Conservation (phyloP, 1,140 invertebrate species). For the Carposina sasakii region DNA sequence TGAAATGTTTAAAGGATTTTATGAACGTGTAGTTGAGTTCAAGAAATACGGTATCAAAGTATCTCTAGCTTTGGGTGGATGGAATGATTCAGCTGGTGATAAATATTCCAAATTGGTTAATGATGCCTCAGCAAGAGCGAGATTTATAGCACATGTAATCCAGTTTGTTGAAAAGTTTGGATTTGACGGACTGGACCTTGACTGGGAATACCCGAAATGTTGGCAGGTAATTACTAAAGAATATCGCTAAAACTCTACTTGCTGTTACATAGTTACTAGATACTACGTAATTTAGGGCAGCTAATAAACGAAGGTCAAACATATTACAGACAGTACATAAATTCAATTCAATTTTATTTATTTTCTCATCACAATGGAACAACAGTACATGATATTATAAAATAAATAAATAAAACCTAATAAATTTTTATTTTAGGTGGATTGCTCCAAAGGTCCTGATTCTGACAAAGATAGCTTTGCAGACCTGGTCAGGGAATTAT, state of each 20-base stretch:
- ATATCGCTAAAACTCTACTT: too few species aligned
- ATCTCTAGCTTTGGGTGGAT: slow-evolving; percentile 87
- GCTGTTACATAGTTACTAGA: too few species aligned
- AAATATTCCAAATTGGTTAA: slow-evolving; percentile 90
- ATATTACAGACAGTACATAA: too few species aligned
- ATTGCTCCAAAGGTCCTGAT: slow-evolving; percentile 86
- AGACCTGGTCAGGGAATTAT: slow-evolving; percentile 81
- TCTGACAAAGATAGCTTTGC: slow-evolving; percentile 88
- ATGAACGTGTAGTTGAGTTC: slow-evolving; percentile 84
- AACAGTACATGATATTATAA: too few species aligned
- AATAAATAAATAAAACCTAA: too few species aligned
- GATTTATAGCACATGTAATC: slow-evolving; percentile 83
- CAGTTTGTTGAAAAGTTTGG: slow-evolving; percentile 86
- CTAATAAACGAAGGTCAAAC: too few species aligned
- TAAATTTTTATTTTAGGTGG: slow-evolving; percentile 75
- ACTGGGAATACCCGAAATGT: slow-evolving; percentile 94
- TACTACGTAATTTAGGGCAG: too few species aligned
- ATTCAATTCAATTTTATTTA: too few species aligned
- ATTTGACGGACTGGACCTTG: slow-evolving; percentile 91
- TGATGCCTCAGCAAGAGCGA: slow-evolving; percentile 77
- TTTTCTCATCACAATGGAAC: too few species aligned
- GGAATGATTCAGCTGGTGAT: slow-evolving; percentile 91
- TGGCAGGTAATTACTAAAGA: slow-evolving; percentile 82
- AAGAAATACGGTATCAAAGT: slow-evolving; percentile 89
- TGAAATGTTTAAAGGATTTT: slow-evolving; percentile 77